Evolutionary conservation across 2,888 invertebrate genomes (phyloP), one percentile per base, ranked within the genome.

Genomic region (Calliphora vomitoria): DNA sequence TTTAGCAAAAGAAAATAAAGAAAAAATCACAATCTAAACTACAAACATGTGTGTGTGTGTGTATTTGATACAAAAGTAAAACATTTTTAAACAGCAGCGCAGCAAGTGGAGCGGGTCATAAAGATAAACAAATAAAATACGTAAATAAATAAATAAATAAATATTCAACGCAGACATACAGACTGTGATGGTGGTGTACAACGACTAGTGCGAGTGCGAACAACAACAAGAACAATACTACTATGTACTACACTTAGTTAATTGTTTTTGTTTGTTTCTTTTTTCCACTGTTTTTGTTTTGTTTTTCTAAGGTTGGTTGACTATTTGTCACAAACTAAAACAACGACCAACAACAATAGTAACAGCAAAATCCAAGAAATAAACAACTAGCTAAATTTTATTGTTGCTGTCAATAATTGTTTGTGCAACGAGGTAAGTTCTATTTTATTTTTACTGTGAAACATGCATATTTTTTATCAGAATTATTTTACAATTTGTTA

Each of bases 91-190:
- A 75, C 44, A 66, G 66, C 41, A 38, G 79, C 72, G 50, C 74
- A 85, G 80, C 85, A 85, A 85, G 85, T 80, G 74, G 68, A 79
- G 80, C 85, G 80, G 72, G 41, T 80, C 68, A 74, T 74, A 74
- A 85, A 85, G 85, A 84, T 85, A 85, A 80, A 85, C 74, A 85
- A 80, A 84, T 53, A 74, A 25, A 66, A 72, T 75, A 62, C 62
- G 53, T 66, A 82, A 82, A 66, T 75, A 62, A 75, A 76, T 66
- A 82, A 82, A 66, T 75, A 62, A 75, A 76, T 76, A 82, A 82
- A 69, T 69, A 75, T 82, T 75, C 53, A 66, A 75, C 66, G 79
- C 85, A 85, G 88, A 68, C 88, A 88, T 88, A 79, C 86, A 88
- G 88, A 80, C 88, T 86, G 85, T 86, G 66, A 71, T 83, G 64